A percentile compares a stretch with the other conserved stretches of the same genome.
Evolutionary conservation across 2,888 invertebrate species (phyloP).

Genomic region (Pycnomerus fuliginosus): DNA sequence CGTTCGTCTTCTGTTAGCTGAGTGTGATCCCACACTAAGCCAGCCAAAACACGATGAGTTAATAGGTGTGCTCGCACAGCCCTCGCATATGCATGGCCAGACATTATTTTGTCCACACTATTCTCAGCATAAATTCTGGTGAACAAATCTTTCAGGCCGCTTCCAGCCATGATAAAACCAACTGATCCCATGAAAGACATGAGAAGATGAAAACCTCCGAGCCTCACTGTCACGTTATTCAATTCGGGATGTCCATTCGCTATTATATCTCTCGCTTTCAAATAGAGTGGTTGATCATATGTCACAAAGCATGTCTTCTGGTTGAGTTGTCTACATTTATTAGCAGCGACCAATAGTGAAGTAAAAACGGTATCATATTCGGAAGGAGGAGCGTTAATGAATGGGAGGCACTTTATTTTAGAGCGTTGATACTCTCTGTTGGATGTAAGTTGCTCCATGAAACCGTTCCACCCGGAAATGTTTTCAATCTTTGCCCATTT

Average conservation of each 20-base stretch:
- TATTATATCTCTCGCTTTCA: background rate
- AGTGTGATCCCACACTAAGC: background rate
- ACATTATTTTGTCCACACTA: constrained; percentile 35
- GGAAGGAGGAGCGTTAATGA: constrained; percentile 23
- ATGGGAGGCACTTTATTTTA: background rate
- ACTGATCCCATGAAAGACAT: background rate
- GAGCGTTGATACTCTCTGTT: background rate
- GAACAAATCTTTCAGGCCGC: background rate
- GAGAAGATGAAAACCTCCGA: constrained; percentile 2
- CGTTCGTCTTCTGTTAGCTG: constrained; percentile 1
- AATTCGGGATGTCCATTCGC: background rate
- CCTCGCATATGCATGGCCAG: constrained; percentile 35
- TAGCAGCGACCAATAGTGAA: background rate
- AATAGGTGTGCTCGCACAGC: constrained; percentile 23
- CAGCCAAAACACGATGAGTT: constrained; percentile 2
- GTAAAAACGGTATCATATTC: constrained; percentile 33
- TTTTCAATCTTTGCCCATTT: constrained; percentile 9
- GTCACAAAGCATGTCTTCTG: background rate
- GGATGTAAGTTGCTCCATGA: constrained; percentile 33
- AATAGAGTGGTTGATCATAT: background rate
- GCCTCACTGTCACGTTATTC: background rate
- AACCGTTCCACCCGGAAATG: constrained; percentile 37
- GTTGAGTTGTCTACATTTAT: background rate
- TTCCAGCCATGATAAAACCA: background rate
- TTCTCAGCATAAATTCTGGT: constrained; percentile 33